Base-by-base conservation (phyloP, 2,797 vertebrate species). In the Cyprinella venusta region DNA sequence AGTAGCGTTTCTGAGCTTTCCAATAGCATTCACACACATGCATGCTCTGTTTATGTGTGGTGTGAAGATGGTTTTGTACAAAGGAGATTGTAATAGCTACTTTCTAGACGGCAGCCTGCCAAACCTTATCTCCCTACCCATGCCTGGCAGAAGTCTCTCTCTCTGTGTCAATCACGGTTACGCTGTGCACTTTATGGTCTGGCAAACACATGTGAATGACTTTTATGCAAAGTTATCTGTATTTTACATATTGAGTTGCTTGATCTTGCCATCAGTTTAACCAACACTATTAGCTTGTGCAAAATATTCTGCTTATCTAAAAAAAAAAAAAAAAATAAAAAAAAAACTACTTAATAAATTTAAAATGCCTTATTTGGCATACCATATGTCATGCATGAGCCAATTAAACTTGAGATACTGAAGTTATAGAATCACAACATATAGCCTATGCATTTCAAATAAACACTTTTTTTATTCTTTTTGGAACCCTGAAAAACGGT, bases 161-260 rank as follows among this genome's bases (percentile, higher is more conserved):
- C 13, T 48, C 12, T 45, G 4, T 48, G 1, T 52, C 48, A 18
- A 10, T 38, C 64, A 68, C 15, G 13, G 24, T 33, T 12, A 79
- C 0, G 8, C 38, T 48, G 79, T 45, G 30, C 15, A 80, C n/a
- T 19, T 48, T 64, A 63, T 61, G 16, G 7, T 50, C 56, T 63
- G 26, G 19, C 18, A 72, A 63, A 72, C 40, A 64, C 40, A 50
- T 33, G 8, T 24, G 24, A 81, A 50, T 61, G 21, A n/a, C 12
- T 48, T 48, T 61, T 71, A 70, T 80, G 38, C 38, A 80, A 69
- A 59, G 36, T 12, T 80, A n/a, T 70, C 18, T 80, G 30, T 69
- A 59, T 61, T n/a, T 71, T 59, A 24, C 36, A 42, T 59, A 70
- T 61, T 59, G 5, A 40, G 21, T 67, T 54, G 63, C 38, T 54